Evolutionary conservation across 2,797 vertebrate species (phyloP).

Genomic region (Ptychobarbus kaznakovi): DNA sequence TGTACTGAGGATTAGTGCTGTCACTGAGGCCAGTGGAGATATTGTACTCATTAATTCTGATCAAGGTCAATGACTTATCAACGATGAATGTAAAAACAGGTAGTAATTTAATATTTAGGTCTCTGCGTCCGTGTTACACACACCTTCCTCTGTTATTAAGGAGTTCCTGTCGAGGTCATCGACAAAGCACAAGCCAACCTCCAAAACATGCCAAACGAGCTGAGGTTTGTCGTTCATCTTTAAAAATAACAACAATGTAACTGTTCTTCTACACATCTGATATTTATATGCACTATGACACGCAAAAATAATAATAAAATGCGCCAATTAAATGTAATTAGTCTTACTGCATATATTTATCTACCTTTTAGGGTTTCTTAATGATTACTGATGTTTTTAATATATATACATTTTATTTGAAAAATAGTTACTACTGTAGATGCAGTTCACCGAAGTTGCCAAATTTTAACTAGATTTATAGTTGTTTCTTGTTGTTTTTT

Average conservation of each 20-base stretch:
- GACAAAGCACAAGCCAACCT: conserved; percentile 54
- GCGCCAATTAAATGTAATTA: no score
- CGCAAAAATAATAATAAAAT: no score
- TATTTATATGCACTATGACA: not conserved
- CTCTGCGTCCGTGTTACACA: not conserved
- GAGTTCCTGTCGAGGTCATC: conserved; percentile 20
- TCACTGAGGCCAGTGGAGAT: no score
- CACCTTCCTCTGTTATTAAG: no score
- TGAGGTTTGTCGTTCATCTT: conserved; percentile 62
- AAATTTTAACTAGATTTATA: not conserved
- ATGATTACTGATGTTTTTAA: not conserved
- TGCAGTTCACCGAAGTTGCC: not conserved
- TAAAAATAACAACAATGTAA: not conserved
- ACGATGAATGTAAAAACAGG: conserved; percentile 60
- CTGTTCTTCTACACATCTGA: not conserved
- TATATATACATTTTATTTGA: not conserved
- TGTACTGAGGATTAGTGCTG: not conserved
- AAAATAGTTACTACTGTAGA: not conserved
- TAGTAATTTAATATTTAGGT: conserved; percentile 48
- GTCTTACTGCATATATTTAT: not conserved
- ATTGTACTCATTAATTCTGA: not conserved
- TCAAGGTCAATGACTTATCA: not conserved
- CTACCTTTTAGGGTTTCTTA: not conserved
- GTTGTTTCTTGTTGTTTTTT: not conserved
- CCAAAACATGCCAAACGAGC: not conserved